These are phyloP conservation scores for Microvelia longipes DNA, from an alignment of 1,140 invertebrate species.

Conservation along the genomic window DNA sequence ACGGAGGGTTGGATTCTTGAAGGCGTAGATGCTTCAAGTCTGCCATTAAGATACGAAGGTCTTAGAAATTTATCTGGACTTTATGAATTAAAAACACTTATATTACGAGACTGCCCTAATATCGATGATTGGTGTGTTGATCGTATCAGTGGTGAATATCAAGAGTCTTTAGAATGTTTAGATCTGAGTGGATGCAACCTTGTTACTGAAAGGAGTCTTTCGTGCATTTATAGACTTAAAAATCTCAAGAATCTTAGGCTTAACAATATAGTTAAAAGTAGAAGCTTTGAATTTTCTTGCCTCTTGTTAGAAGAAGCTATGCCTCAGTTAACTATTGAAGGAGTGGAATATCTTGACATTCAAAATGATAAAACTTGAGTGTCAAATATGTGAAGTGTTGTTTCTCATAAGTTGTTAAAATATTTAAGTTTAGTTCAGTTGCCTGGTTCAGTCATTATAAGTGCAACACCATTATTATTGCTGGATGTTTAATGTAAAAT, in stretches of 20 bases:
- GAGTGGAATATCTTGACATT: slow-evolving; percentile 13
- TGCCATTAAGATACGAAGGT: slow-evolving; percentile 50
- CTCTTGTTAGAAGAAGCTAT: slow-evolving; percentile 38
- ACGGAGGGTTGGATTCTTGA: slow-evolving; percentile 40
- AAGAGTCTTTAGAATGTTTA: slow-evolving; percentile 45
- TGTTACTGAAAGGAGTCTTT: slow-evolving; percentile 46
- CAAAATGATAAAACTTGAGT: too few species aligned
- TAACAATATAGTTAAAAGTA: slow-evolving; percentile 31
- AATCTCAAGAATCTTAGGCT: slow-evolving; percentile 39
- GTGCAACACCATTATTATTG: too few species aligned
- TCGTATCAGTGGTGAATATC: slow-evolving; percentile 40
- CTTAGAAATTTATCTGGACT: slow-evolving; percentile 48
- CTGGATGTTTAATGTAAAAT: too few species aligned
- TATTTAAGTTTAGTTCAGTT: too few species aligned
- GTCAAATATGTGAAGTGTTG: too few species aligned
- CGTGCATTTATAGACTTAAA: slow-evolving; percentile 42
- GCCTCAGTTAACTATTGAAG: slow-evolving; percentile 28
- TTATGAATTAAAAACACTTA: slow-evolving; percentile 43
- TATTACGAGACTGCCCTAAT: slow-evolving; percentile 40
- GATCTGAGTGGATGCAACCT: slow-evolving; percentile 52
- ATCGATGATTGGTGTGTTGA: slow-evolving; percentile 68
- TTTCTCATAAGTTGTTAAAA: too few species aligned
- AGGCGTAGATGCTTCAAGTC: slow-evolving; percentile 47
- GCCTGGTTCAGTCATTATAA: too few species aligned
- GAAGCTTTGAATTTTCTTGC: slow-evolving; percentile 38